Evolutionary conservation across 1,140 invertebrate species (phyloP), one percentile per base, ranked within the genome.

Genomic region (Drosophila ercepeae): DNA sequence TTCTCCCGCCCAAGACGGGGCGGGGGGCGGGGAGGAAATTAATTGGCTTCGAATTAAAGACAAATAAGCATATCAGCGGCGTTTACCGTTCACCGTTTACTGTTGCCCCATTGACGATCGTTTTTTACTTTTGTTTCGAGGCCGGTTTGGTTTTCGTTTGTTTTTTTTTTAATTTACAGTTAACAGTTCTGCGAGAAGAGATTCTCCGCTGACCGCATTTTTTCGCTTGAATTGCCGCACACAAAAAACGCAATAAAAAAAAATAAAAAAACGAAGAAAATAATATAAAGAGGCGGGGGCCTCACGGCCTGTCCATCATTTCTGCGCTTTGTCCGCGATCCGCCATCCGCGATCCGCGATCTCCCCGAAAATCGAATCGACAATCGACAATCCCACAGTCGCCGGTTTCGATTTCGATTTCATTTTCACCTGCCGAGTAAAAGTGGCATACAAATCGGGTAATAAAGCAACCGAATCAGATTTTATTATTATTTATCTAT

Each of bases 341-440:
- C n/a, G n/a, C n/a, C n/a, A n/a, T n/a, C n/a, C n/a, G n/a, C n/a
- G n/a, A n/a, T n/a, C n/a, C n/a, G n/a, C 29, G 16, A 23, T 45
- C 16, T 36, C 36, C 60, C 21, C 21, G 21, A 57, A 50, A 58
- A 34, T 42, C 23, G 34, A 25, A 39, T 7, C 13, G 6, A 16
- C 4, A 14, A 13, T 18, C 18, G n/a, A 55, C 41, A 46, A 46
- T 53, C 29, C 14, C 13, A 19, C 57, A 82, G 75, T n/a, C n/a
- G n/a, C n/a, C n/a, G n/a, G n/a, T n/a, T n/a, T n/a, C n/a, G n/a
- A n/a, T 75, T 83, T 86, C 81, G 73, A 88, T 86, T 86, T 86
- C 81, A 86, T 86, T 86, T 86, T 88, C 82, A 86, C 81, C 81
- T 88, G 77, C 54, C 21, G 11, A 75, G 79, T 84, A 84, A 84